Percentiles rank a stretch among this genome's conserved stretches.
Conservation (phyloP, 30 jellyfish, hydroid and myxozoan species). For the Aurelia aurita region DNA sequence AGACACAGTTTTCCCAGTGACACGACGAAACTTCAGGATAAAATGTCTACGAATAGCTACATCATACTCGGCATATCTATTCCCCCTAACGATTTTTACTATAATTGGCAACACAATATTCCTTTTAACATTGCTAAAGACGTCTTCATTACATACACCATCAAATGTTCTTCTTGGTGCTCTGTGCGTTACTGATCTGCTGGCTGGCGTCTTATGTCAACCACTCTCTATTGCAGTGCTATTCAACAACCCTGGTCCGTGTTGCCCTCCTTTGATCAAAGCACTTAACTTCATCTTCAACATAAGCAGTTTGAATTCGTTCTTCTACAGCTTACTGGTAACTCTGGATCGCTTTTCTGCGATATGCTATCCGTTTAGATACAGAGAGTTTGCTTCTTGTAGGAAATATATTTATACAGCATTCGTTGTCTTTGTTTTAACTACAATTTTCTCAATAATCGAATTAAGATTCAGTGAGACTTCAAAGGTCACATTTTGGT, state of each 20-base stretch:
- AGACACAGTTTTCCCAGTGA: no score
- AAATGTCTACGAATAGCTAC: no score
- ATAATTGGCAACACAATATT: conserved; percentile 12
- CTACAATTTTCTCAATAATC: no score
- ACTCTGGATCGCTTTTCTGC: no score
- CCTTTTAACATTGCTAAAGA: background rate
- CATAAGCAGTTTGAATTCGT: background rate
- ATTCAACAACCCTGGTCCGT: background rate
- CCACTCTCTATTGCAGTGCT: conserved; percentile 2
- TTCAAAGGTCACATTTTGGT: no score
- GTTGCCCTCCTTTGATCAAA: background rate
- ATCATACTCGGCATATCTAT: no score
- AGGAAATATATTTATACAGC: no score
- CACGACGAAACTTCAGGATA: no score
- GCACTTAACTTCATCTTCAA: background rate
- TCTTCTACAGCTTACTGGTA: background rate
- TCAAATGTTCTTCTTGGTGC: conserved; percentile 1
- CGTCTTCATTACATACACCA: conserved; percentile 2
- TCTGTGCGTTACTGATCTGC: conserved; percentile 12
- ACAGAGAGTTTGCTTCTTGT: no score
- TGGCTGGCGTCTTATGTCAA: conserved; percentile 7
- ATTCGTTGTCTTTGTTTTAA: no score
- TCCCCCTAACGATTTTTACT: background rate
- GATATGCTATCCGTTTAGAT: no score
- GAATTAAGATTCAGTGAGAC: no score